Percentiles rank a stretch among this genome's conserved stretches.
Conservation (phyloP, 2,797 vertebrate genomes). For the Phaenicophaeus curvirostris region DNA sequence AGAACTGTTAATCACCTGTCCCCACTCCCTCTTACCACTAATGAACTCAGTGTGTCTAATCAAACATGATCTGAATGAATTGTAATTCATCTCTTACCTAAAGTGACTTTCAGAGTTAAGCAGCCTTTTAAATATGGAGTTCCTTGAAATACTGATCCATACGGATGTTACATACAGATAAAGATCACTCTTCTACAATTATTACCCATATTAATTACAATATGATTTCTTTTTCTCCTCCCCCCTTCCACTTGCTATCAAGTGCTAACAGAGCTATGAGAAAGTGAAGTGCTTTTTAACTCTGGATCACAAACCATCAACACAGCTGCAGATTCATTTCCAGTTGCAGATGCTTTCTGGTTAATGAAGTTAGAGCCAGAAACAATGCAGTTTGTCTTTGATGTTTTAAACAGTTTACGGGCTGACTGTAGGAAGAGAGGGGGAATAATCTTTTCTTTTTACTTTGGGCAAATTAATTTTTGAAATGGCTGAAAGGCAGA, state of each 20-base stretch:
- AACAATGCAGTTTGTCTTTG: slow-evolving; percentile 55
- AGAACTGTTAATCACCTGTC: neutral
- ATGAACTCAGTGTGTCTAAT: neutral
- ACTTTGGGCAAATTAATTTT: slow-evolving; percentile 56
- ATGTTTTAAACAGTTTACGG: slow-evolving; percentile 27
- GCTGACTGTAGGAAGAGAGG: neutral
- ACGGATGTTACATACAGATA: neutral
- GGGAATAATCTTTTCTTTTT: slow-evolving; percentile 42
- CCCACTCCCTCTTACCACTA: neutral
- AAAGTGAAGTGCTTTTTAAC: neutral
- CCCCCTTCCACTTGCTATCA: neutral
- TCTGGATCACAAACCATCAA: slow-evolving; percentile 50
- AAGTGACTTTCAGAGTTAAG: neutral
- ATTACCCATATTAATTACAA: slow-evolving; percentile 11
- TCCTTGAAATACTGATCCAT: neutral
- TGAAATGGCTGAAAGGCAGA: slow-evolving; percentile 62
- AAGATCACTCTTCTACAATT: neutral
- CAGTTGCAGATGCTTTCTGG: slow-evolving; percentile 48
- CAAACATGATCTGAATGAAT: neutral
- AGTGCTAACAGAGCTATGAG: neutral
- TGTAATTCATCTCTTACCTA: neutral
- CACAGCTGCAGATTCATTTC: slow-evolving; percentile 65
- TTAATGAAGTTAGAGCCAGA: slow-evolving; percentile 47
- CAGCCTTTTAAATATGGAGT: neutral
- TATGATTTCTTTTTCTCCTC: neutral